A percentile compares a stretch with the other conserved stretches of the same genome.
These are phyloP conservation scores for Melinaea menophilus DNA, from an alignment of 2,888 invertebrate genomes.

Conservation along the genomic window DNA sequence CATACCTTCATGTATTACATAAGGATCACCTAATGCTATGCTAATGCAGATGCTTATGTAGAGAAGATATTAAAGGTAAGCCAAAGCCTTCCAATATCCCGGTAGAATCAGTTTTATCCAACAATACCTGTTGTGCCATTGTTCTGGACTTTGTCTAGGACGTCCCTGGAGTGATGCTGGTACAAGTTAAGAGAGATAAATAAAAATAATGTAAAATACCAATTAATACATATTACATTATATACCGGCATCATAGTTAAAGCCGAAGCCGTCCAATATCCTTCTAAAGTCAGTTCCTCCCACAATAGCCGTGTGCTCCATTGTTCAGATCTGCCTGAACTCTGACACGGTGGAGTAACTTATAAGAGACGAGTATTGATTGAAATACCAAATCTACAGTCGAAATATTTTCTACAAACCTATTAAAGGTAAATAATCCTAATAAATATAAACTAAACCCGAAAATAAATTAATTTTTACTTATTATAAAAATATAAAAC, in stretches of 20 bases:
- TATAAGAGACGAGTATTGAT: neutral
- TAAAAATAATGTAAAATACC: neutral
- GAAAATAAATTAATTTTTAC: too few species aligned
- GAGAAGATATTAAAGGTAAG: slow-evolving; percentile 11
- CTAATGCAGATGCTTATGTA: slow-evolving; percentile 1
- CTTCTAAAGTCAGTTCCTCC: neutral
- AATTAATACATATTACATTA: neutral
- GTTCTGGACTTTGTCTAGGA: slow-evolving; percentile 16
- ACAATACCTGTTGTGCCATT: slow-evolving; percentile 21
- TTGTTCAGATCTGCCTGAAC: neutral
- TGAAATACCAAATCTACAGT: neutral
- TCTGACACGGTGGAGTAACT: neutral
- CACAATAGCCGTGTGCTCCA: neutral
- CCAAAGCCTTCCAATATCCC: slow-evolving; percentile 17
- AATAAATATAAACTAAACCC: too few species aligned
- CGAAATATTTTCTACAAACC: too few species aligned
- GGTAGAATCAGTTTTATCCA: slow-evolving; percentile 16
- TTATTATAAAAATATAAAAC: neutral
- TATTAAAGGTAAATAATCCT: too few species aligned
- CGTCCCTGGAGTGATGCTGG: slow-evolving; percentile 6
- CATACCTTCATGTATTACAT: neutral
- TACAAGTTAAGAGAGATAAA: neutral
- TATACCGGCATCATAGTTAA: neutral
- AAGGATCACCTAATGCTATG: neutral
- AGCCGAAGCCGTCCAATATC: neutral